These are phyloP conservation scores for Electrona antarctica DNA, from an alignment of 2,113 vertebrate genomes.

Conservation along the genomic window DNA sequence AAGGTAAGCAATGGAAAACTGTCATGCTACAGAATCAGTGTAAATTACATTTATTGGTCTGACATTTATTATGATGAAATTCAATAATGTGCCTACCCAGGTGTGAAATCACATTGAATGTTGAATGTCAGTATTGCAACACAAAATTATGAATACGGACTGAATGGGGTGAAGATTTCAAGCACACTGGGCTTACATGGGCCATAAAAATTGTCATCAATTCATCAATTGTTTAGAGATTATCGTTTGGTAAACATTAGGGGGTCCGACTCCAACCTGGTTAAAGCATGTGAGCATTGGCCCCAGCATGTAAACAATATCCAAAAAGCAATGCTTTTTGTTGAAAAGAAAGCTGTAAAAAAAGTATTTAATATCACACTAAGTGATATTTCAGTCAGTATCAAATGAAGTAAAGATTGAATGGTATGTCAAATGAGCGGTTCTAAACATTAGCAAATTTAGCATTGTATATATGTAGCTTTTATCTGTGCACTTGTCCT, in stretches of 20 bases:
- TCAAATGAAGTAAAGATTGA: not conserved
- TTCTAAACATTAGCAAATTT: not conserved
- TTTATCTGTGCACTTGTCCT: constrained; percentile 1
- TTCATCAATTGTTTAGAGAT: no score
- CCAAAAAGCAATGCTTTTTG: not conserved
- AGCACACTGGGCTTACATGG: no score
- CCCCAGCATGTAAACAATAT: not conserved
- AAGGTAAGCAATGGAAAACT: not conserved
- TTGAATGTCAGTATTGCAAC: not conserved
- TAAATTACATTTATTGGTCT: constrained; percentile 47
- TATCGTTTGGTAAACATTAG: no score
- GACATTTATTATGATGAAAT: constrained; percentile 13
- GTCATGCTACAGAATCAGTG: not conserved
- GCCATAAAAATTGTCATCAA: no score
- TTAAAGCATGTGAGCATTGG: no score
- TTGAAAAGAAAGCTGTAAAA: not conserved
- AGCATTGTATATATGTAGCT: not conserved
- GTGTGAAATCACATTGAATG: not conserved
- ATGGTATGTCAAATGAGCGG: not conserved
- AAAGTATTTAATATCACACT: not conserved
- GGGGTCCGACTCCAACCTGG: no score
- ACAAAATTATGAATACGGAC: no score
- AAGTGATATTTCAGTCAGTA: not conserved
- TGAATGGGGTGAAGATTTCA: no score
- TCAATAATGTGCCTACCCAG: not conserved